Conservation (phyloP, 2,888 invertebrate species). For the Sinelater perroti region DNA sequence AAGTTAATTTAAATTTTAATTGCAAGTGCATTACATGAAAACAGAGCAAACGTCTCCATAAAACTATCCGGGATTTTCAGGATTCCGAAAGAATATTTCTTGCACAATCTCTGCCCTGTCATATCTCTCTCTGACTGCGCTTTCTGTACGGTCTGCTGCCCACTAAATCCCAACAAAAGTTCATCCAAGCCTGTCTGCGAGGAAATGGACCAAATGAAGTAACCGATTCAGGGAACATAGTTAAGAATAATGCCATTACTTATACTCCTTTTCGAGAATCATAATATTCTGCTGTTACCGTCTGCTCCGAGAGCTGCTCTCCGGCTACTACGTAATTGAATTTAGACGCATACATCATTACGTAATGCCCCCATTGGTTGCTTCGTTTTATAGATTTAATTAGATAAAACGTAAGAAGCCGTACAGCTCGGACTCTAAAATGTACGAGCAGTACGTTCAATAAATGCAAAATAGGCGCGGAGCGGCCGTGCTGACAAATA, state of each 20-base stretch:
- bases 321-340: too few species aligned
- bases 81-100: conserved; percentile 19
- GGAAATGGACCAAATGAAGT: conserved; percentile 44
- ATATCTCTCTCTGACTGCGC: conserved; percentile 28
- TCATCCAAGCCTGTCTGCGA: conserved; percentile 39
- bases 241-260: conserved; percentile 25
- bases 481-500: neutral
- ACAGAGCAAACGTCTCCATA: too few species aligned
- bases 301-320: too few species aligned
- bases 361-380: too few species aligned
- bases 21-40: too few species aligned
- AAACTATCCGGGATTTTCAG: neutral
- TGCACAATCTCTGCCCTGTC: conserved; percentile 23
- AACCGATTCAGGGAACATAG: conserved; percentile 45
- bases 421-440: too few species aligned
- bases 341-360: too few species aligned
- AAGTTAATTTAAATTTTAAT: too few species aligned
- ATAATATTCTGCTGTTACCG: too few species aligned
- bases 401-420: neutral
- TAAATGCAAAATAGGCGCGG: conserved; percentile 1
- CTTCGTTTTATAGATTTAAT: neutral
- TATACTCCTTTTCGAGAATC: conserved; percentile 1
- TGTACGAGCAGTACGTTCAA: too few species aligned
- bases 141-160: conserved; percentile 33
- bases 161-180: conserved; percentile 41